Conservation (phyloP, 2,797 vertebrate species). For the Esox masquinongy region DNA sequence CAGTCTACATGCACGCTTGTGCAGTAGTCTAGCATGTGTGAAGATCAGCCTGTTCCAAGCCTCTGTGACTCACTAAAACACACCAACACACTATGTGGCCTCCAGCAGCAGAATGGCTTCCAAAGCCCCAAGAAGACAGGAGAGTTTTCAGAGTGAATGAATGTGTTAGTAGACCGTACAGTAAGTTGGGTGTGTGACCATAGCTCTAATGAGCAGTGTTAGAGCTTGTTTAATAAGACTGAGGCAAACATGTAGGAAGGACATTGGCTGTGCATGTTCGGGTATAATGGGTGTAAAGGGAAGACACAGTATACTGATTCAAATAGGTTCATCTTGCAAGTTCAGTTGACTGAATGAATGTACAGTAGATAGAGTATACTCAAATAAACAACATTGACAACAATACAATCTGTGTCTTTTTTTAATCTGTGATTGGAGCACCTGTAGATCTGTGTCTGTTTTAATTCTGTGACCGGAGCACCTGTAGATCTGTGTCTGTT, state of each 20-base stretch:
- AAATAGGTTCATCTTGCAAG: not conserved
- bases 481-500: not conserved
- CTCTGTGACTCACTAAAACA: conserved; percentile 1
- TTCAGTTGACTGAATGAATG: not conserved
- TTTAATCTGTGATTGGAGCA: not conserved
- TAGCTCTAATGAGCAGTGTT: not conserved
- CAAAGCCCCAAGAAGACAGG: not conserved
- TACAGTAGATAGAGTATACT: not conserved
- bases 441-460: not conserved
- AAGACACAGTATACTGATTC: not conserved
- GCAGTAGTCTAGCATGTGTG: not conserved
- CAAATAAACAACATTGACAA: not conserved
- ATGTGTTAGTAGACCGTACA: not conserved
- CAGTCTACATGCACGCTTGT: not conserved
- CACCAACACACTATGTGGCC: not conserved
- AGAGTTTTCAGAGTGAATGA: not conserved
- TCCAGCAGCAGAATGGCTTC: not conserved
- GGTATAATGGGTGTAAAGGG: not conserved
- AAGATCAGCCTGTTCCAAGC: not conserved
- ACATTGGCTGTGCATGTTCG: not conserved
- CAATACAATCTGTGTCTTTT: not conserved
- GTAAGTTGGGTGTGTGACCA: not conserved
- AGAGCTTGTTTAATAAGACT: not conserved
- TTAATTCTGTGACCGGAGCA: not conserved
- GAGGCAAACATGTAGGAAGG: not conserved